phyloP scores from a whole-genome alignment of 2,797 vertebrate genomes.

The Delichon dasypus region DNA sequence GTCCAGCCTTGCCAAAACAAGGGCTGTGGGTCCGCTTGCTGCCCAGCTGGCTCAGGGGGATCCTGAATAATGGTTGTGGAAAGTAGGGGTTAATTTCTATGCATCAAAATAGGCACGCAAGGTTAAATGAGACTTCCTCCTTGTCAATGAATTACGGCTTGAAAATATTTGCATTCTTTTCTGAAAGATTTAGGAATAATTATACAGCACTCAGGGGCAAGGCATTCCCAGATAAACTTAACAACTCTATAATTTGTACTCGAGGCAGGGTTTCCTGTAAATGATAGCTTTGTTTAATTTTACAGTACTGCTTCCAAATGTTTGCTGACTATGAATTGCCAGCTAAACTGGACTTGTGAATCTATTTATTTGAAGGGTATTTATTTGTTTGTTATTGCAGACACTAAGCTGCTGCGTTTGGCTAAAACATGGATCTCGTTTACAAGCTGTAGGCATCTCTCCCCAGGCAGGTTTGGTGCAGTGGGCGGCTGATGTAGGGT shows the following conservation, averaged over 20 bases:
- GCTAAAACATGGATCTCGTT: not conserved
- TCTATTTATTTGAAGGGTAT: not conserved
- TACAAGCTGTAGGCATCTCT: not conserved
- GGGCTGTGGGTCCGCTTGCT: rapidly evolving
- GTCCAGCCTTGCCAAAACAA: not conserved
- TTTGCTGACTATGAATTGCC: constrained; percentile 3
- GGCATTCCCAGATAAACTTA: constrained; percentile 71
- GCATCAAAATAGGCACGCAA: constrained; percentile 48
- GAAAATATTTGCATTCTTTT: constrained; percentile 75
- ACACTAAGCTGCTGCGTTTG: not conserved
- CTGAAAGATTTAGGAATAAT: constrained; percentile 74
- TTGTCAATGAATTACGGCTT: constrained; percentile 66
- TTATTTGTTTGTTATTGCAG: constrained; percentile 47
- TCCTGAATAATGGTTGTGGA: not conserved
- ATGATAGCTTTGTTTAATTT: constrained; percentile 68
- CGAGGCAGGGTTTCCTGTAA: constrained; percentile 70
- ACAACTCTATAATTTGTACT: constrained; percentile 73
- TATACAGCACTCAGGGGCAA: constrained; percentile 70
- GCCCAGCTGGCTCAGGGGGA: not conserved
- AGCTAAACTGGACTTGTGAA: constrained; percentile 24
- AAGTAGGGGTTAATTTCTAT: constrained; percentile 49
- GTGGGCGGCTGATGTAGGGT: not conserved
- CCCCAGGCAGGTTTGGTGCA: not conserved
- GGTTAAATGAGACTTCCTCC: constrained; percentile 66
- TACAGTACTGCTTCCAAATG: constrained; percentile 63